A percentile compares a stretch with the other conserved stretches of the same genome.
Conservation (phyloP, 2,113 vertebrate species). For the Tursiops truncatus region DNA sequence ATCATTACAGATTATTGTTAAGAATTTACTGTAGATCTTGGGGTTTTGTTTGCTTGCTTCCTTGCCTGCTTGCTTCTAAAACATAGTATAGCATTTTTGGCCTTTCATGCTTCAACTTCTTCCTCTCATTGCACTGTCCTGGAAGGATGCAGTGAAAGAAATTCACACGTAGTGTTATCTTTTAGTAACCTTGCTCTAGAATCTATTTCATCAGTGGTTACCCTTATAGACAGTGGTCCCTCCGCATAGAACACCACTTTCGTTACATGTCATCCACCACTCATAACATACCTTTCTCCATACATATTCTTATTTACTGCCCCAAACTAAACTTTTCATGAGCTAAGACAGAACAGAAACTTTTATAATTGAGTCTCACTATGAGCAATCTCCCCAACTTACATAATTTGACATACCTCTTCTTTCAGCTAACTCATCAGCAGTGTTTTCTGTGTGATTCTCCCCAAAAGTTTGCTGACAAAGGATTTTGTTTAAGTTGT, state of each 20-base stretch:
- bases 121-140: neutral
- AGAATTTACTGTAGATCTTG: neutral
- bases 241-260: neutral
- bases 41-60: neutral
- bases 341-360: neutral
- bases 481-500: neutral
- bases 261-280: neutral
- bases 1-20: neutral
- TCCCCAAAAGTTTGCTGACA: neutral
- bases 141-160: neutral
- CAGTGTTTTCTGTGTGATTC: neutral
- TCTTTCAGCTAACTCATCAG: neutral
- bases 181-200: neutral
- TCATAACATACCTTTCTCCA: neutral
- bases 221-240: neutral
- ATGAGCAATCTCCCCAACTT: neutral
- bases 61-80: conserved; percentile 10
- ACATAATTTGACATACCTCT: neutral
- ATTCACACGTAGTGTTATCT: neutral
- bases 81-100: neutral
- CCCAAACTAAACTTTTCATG: neutral
- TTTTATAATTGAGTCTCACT: neutral
- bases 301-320: neutral
- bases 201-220: neutral
- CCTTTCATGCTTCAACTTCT: neutral